Percentiles rank a stretch among this genome's conserved stretches.
Conservation (phyloP, 2,888 invertebrate genomes). For the Sialis fuliginosa region DNA sequence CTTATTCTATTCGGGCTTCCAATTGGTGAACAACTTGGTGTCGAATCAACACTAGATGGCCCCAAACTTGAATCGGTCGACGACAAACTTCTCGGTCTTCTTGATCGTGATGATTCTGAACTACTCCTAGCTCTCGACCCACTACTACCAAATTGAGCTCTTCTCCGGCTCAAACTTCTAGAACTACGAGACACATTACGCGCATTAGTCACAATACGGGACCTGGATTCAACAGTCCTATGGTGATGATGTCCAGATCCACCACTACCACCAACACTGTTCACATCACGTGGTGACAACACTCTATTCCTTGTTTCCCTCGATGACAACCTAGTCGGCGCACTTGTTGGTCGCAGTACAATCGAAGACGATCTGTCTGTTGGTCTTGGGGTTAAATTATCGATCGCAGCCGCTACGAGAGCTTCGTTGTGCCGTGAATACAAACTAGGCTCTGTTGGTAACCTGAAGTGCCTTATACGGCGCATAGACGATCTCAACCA, state of each 20-base stretch:
- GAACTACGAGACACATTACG: conserved; percentile 8
- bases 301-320: conserved; percentile 4
- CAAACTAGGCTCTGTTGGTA: conserved; percentile 21
- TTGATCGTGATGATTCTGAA: conserved; percentile 21
- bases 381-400: neutral
- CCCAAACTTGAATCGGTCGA: conserved; percentile 23
- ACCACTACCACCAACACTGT: conserved; percentile 1
- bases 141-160: conserved; percentile 15
- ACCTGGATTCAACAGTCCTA: conserved; percentile 11
- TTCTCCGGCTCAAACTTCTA: conserved; percentile 11
- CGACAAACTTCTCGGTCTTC: conserved; percentile 22
- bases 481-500: conserved; percentile 39
- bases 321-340: conserved; percentile 10
- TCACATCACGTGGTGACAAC: conserved; percentile 1
- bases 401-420: neutral
- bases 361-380: conserved; percentile 6
- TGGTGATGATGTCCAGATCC: conserved; percentile 4
- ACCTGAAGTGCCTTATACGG: conserved; percentile 29
- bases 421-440: neutral
- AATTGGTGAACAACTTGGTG: conserved; percentile 18
- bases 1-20: conserved; percentile 1
- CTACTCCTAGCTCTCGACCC: conserved; percentile 12
- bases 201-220: conserved; percentile 14
- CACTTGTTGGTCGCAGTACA: conserved; percentile 9
- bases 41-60: conserved; percentile 21